Evolutionary conservation across 2,113 vertebrate genomes (phyloP), one percentile per base, ranked within the genome.

Genomic region (Nettapus auritus): DNA sequence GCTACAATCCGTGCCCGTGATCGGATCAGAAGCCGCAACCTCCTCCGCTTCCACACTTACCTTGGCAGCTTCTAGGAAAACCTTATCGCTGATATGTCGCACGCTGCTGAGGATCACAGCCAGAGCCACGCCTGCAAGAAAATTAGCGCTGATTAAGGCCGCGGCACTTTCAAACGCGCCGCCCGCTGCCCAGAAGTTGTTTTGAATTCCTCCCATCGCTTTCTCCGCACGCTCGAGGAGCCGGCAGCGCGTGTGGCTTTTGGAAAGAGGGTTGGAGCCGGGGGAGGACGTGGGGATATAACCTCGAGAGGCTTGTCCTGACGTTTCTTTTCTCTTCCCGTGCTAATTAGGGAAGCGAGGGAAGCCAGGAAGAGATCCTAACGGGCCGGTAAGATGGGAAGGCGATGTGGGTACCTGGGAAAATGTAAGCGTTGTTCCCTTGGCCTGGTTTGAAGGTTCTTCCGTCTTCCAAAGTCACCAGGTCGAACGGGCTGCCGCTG

Each of bases 31-130:
- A 79, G 71, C 38, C 77, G 71, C 48, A 40, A n/a, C 31, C 38
- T 80, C 17, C 46, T 40, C 57, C 68, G 50, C 83, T 57, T 21
- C 86, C 93, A 75, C 73, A 89, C 97, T 96, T 76, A 99, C 99
- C 99, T 99, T 99, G 55, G 99, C 99, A 93, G 99, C 99, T 94
- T 99, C 99, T 18, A 99, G 98, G 97, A 99, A 99, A 63, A 99
- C 98, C 8, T 98, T 98, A 64, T 99, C 99, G 52, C 98, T 99
- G 86, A 99, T 99, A 86, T 99, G 99, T 84, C 99, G 98, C 44
- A 99, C 99, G 8, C 99, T 98, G 96, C 99, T 99, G 93, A 99
- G 98, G 97, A 99, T 98, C 82, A 99, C 99, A 56, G 99, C 99
- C 91, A 99, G 97, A 64, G 99, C 99, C 90, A 99, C 99, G 15